These are phyloP conservation scores for Andrena bucephala DNA, from an alignment of 2,888 invertebrate genomes.

Conservation along the genomic window DNA sequence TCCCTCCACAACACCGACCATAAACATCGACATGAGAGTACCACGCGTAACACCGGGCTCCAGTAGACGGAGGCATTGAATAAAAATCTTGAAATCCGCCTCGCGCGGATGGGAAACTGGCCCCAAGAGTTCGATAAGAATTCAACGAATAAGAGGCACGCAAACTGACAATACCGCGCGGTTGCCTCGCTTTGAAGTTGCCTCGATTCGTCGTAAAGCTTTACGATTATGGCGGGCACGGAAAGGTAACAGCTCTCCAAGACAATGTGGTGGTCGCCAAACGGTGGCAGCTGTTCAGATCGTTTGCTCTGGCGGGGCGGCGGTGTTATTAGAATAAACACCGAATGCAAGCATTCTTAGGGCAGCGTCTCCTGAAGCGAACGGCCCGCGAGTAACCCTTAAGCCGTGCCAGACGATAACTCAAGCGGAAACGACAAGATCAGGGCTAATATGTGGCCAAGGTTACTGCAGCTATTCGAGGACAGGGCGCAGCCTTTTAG, in stretches of 20 bases:
- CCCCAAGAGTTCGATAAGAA: conserved; percentile 20
- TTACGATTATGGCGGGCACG: conserved; percentile 35
- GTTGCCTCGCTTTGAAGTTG: conserved; percentile 9
- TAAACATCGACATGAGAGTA: background rate
- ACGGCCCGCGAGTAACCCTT: conserved; percentile 17
- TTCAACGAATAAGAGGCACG: conserved; percentile 8
- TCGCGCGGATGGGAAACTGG: background rate
- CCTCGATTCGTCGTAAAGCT: conserved; percentile 56
- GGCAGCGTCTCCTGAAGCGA: background rate
- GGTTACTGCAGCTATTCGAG: conserved; percentile 31
- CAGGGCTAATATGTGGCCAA: conserved; percentile 37
- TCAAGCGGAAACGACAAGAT: conserved; percentile 30
- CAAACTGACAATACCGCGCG: conserved; percentile 13
- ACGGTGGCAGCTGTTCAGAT: conserved; percentile 57
- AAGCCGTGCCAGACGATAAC: conserved; percentile 37
- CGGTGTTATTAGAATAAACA: conserved; percentile 62
- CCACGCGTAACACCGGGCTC: background rate
- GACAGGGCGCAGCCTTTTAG: conserved; percentile 38
- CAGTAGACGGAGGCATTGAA: background rate
- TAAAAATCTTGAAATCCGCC: background rate
- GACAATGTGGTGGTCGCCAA: conserved; percentile 28
- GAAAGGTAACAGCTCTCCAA: conserved; percentile 43
- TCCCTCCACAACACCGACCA: too few relatives aligned
- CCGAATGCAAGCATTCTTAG: conserved; percentile 32
- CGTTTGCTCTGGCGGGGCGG: conserved; percentile 30